Evolutionary conservation across 2,797 vertebrate species (phyloP).

Genomic region (Bucorvus abyssinicus): DNA sequence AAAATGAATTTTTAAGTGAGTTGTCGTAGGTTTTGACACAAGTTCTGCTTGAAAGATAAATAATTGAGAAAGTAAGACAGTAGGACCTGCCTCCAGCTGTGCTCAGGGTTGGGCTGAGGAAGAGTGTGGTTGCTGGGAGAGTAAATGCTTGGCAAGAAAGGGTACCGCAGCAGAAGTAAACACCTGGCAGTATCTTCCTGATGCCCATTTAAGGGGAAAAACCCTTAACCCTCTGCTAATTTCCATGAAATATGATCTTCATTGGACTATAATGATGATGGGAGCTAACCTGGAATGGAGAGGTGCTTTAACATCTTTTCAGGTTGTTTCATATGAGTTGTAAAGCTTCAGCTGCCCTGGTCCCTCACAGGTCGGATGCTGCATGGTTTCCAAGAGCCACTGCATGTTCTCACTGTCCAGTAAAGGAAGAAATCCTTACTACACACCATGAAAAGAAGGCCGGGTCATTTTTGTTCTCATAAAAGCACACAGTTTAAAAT

Average conservation of each 20-base stretch:
- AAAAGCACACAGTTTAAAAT: neutral
- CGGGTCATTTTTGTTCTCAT: neutral
- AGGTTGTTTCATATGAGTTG: neutral
- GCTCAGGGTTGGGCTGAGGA: neutral
- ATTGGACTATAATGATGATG: neutral
- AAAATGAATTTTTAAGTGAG: too few relatives aligned
- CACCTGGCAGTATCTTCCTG: neutral
- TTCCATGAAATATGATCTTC: neutral
- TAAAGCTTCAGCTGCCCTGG: neutral
- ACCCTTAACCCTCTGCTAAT: neutral
- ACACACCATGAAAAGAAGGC: neutral
- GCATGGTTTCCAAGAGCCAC: neutral
- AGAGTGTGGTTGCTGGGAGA: neutral
- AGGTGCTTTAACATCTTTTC: neutral
- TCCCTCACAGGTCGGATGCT: neutral
- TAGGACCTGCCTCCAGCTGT: neutral
- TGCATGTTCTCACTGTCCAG: neutral
- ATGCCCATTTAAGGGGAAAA: neutral
- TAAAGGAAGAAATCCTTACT: neutral
- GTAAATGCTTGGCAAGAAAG: neutral
- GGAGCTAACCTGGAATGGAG: neutral
- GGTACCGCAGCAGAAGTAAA: neutral
- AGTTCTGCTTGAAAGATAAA: too few relatives aligned
- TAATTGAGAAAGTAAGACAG: too few relatives aligned
- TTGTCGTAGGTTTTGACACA: too few relatives aligned